Percentiles rank a stretch among this genome's conserved stretches.
Evolutionary conservation across 2,888 invertebrate genomes (phyloP).

Genomic region (Eueremaeus valkanovi): DNA sequence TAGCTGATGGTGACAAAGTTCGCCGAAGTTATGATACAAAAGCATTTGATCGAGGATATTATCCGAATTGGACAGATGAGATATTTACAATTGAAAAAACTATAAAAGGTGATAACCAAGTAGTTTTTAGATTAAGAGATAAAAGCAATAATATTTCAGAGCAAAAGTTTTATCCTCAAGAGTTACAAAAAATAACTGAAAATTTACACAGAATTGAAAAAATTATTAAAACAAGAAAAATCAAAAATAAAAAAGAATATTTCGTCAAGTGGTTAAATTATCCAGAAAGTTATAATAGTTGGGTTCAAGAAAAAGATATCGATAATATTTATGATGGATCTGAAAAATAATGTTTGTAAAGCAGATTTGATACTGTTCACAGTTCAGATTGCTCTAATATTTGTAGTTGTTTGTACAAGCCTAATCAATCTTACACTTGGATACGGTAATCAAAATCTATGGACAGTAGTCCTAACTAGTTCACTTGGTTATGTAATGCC

Average conservation of each 20-base stretch:
- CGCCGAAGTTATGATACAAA: background rate
- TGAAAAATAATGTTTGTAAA: conserved; percentile 11
- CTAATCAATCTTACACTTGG: background rate
- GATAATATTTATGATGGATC: too few species aligned
- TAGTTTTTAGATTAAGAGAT: conserved; percentile 15
- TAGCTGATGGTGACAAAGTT: conserved; percentile 23
- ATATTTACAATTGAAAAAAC: conserved; percentile 24
- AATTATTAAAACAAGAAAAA: background rate
- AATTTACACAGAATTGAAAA: conserved; percentile 13
- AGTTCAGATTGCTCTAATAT: background rate
- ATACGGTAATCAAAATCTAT: background rate
- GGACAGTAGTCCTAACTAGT: conserved; percentile 5
- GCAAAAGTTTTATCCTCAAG: conserved; percentile 19
- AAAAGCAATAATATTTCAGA: background rate
- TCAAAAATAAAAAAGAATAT: background rate
- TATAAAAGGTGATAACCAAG: background rate
- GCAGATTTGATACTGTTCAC: background rate
- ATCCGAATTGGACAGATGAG: conserved; percentile 17
- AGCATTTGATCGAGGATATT: conserved; percentile 28
- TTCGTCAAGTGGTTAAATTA: conserved; percentile 38
- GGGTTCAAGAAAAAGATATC: background rate
- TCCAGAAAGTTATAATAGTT: conserved; percentile 24
- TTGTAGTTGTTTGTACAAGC: background rate
- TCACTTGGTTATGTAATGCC: background rate
- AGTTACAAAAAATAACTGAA: conserved; percentile 13